Evolutionary conservation across 2,113 vertebrate genomes (phyloP).

Genomic region (Ceuthmochares aereus): DNA sequence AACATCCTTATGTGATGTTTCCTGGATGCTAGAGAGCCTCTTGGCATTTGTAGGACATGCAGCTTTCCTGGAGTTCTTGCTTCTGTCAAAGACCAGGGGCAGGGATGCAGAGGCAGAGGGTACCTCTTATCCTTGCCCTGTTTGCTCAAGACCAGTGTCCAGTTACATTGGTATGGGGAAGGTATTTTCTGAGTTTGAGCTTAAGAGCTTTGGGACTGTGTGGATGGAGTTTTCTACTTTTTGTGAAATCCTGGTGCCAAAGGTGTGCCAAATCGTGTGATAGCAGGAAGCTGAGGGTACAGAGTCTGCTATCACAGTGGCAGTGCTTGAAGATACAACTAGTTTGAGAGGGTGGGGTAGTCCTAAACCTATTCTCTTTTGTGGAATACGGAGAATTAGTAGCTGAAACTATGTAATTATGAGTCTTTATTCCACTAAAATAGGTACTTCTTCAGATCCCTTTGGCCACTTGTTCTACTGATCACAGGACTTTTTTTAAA

Average conservation of each 20-base stretch:
- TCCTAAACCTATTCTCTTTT: not conserved
- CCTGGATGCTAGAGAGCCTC: not conserved
- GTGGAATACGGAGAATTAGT: not conserved
- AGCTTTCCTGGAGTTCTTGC: not conserved
- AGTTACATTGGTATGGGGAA: not conserved
- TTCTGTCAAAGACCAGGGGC: not conserved
- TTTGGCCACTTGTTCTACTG: not conserved
- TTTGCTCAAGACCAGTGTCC: not conserved
- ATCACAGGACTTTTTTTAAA: not conserved
- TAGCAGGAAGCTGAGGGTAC: not conserved
- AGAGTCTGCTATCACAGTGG: not conserved
- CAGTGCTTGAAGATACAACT: not conserved
- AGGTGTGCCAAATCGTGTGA: not conserved
- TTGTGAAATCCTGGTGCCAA: not conserved
- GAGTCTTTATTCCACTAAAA: not conserved
- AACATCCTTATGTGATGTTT: not conserved
- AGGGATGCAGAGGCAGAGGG: not conserved
- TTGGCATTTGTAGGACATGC: not conserved
- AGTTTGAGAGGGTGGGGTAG: rapidly evolving
- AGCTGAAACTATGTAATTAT: not conserved
- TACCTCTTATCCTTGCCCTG: not conserved
- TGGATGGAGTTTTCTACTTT: rapidly evolving
- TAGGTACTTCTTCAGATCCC: not conserved
- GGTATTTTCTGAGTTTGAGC: not conserved
- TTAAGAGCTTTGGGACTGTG: not conserved